These are phyloP conservation scores for Stegophylla sp. DNA, from an alignment of 2,888 invertebrate species.

Conservation along the genomic window DNA sequence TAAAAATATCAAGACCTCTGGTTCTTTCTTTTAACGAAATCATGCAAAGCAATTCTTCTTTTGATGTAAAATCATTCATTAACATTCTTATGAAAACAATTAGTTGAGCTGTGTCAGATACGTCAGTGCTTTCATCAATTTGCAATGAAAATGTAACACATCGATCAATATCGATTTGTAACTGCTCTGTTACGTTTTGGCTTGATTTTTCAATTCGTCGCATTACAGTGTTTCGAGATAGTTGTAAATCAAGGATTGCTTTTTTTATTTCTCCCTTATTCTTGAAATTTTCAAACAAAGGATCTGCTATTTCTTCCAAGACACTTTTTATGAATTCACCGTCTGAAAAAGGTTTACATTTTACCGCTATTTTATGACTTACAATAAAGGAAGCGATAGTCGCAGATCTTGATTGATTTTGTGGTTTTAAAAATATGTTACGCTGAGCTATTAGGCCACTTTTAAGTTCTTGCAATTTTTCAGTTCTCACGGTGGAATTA, in stretches of 20 bases:
- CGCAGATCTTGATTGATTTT: conserved; percentile 11
- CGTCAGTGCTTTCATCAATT: conserved; percentile 10
- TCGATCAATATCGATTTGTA: conserved; percentile 20
- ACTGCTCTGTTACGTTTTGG: conserved; percentile 29
- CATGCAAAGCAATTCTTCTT: conserved; percentile 2
- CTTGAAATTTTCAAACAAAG: conserved; percentile 20
- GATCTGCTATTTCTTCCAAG: conserved; percentile 7
- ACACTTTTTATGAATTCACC: conserved; percentile 14
- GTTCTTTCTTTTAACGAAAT: conserved; percentile 15
- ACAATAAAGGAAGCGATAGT: conserved; percentile 20
- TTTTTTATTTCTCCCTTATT: background rate
- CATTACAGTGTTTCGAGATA: conserved; percentile 29
- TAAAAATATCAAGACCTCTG: conserved; percentile 25
- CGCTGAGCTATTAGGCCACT: conserved; percentile 25
- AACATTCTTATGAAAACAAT: background rate
- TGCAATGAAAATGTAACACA: conserved; percentile 3
- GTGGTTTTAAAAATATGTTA: conserved; percentile 28
- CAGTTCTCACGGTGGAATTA: background rate
- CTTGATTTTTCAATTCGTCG: conserved; percentile 7
- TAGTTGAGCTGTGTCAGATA: conserved; percentile 16
- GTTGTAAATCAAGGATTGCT: conserved; percentile 9
- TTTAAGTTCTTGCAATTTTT: conserved; percentile 14
- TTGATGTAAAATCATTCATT: conserved; percentile 23
- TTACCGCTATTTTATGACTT: conserved; percentile 18
- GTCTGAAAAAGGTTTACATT: conserved; percentile 26